These are phyloP conservation scores for Babyrousa celebensis DNA, from an alignment of 2,797 vertebrate species.

Conservation along the genomic window DNA sequence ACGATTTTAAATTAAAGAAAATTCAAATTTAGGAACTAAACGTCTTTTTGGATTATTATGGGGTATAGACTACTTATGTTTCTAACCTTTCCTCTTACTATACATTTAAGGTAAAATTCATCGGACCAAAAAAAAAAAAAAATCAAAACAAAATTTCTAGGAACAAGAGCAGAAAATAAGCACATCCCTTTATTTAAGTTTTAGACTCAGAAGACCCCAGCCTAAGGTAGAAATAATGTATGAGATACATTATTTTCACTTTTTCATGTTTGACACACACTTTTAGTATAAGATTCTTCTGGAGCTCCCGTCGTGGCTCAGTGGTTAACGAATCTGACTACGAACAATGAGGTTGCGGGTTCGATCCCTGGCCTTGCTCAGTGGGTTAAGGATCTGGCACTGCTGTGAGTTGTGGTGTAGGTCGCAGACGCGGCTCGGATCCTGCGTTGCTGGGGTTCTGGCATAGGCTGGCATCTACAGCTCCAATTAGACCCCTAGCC, in stretches of 20 bases:
- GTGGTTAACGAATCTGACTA: no score
- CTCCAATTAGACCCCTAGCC: no score
- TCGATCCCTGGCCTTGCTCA: no score
- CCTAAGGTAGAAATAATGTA: slow-evolving; percentile 42
- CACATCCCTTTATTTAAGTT: not conserved
- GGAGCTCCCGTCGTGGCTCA: not conserved
- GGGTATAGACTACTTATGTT: not conserved
- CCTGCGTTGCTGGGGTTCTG: no score
- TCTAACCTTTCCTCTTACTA: slow-evolving; percentile 47
- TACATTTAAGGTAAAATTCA: slow-evolving; percentile 9
- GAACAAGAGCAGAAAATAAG: slow-evolving; percentile 49
- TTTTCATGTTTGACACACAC: slow-evolving; percentile 73
- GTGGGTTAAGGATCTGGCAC: no score
- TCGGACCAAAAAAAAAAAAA: not conserved
- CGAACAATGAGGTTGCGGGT: no score
- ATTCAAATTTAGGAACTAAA: slow-evolving; percentile 53
- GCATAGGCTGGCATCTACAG: no score
- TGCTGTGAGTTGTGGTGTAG: no score
- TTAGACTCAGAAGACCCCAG: slow-evolving; percentile 31
- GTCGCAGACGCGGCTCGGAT: no score
- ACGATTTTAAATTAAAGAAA: slow-evolving; percentile 55
- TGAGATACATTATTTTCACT: slow-evolving; percentile 36
- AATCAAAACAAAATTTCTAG: slow-evolving; percentile 49
- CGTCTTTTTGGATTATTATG: slow-evolving; percentile 43
- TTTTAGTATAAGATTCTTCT: slow-evolving; percentile 72